Evolutionary conservation across 2,888 invertebrate species (phyloP).

Genomic region (Tenodera sinensis): DNA sequence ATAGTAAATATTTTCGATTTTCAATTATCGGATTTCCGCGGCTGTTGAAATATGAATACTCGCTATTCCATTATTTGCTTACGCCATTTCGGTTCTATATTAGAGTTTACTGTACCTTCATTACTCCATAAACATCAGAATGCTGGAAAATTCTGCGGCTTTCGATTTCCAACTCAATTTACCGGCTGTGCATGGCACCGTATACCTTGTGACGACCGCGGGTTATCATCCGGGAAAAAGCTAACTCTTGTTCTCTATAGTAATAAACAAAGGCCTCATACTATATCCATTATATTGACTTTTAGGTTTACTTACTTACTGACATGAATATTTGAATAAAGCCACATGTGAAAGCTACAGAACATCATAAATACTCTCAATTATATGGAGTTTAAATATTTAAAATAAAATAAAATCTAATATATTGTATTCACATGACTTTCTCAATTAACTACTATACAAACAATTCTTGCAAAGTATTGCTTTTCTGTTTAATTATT

Average conservation of each 20-base stretch:
- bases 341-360: too few relatives aligned
- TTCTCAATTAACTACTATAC: too few relatives aligned
- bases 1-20: slow-evolving; percentile 4
- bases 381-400: too few relatives aligned
- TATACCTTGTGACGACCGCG: neutral
- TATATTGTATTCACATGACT: too few relatives aligned
- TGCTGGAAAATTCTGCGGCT: neutral
- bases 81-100: neutral
- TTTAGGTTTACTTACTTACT: too few relatives aligned
- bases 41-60: neutral
- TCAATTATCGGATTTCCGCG: neutral
- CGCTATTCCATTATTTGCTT: neutral
- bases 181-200: neutral
- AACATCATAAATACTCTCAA: too few relatives aligned
- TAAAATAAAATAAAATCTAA: too few relatives aligned
- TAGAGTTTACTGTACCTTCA: neutral
- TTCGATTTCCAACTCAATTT: neutral
- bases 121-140: neutral
- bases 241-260: neutral
- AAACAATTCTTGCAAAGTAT: too few relatives aligned
- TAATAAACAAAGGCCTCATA: neutral
- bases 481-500: too few relatives aligned
- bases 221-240: neutral
- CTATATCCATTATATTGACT: too few relatives aligned
- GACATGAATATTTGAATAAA: too few relatives aligned